Percentiles rank a stretch among this genome's conserved stretches.
Conservation (phyloP, 2,797 vertebrate species). For the Mergus octosetaceus region DNA sequence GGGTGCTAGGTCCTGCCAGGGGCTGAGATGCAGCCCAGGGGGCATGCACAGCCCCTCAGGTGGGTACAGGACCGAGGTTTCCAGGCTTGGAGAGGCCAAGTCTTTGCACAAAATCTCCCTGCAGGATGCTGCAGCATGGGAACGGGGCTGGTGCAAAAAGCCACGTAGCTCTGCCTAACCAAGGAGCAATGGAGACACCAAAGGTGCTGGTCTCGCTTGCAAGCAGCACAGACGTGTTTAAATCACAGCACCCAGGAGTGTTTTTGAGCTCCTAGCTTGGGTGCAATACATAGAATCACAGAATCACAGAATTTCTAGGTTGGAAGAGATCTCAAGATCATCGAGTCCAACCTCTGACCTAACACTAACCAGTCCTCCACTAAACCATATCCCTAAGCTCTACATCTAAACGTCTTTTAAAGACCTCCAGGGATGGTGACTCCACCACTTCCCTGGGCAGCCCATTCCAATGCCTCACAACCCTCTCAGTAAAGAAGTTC, state of each 20-base stretch:
- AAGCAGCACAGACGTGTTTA: background rate
- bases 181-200: background rate
- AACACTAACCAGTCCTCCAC: too few relatives aligned
- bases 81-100: background rate
- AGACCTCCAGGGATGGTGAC: too few relatives aligned
- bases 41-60: background rate
- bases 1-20: background rate
- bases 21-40: background rate
- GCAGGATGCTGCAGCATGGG: background rate
- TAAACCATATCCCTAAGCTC: too few relatives aligned
- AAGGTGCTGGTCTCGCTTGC: background rate
- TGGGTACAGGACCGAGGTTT: background rate
- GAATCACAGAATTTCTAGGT: too few relatives aligned
- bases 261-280: rapidly evolving
- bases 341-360: too few relatives aligned
- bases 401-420: too few relatives aligned
- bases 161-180: background rate
- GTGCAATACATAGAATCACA: background rate
- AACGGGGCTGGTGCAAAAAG: background rate
- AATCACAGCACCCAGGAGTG: background rate
- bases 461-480: too few relatives aligned
- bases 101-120: background rate
- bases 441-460: too few relatives aligned
- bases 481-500: too few relatives aligned
- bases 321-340: too few relatives aligned